These are phyloP conservation scores for Seladonia tumulorum DNA, from an alignment of 2,888 invertebrate species.

Conservation along the genomic window DNA sequence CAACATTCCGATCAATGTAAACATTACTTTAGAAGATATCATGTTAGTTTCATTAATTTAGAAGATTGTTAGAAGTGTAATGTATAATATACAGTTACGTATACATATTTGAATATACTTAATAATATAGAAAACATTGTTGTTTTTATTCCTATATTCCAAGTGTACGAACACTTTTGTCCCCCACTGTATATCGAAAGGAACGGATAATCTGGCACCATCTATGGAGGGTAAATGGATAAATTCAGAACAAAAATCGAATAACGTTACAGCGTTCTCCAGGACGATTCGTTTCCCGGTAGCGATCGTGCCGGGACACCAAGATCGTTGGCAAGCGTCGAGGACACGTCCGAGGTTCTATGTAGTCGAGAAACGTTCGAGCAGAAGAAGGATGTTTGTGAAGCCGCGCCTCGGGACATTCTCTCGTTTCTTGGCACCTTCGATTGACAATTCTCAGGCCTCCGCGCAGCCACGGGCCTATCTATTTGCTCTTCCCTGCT, in stretches of 20 bases:
- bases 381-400: conserved; percentile 83
- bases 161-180: too few relatives aligned
- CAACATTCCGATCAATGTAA: too few relatives aligned
- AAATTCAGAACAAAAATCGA: background rate
- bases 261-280: background rate
- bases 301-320: background rate
- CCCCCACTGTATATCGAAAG: too few relatives aligned
- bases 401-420: conserved; percentile 82
- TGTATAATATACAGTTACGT: too few relatives aligned
- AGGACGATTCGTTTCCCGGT: background rate
- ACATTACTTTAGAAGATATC: too few relatives aligned
- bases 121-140: too few relatives aligned
- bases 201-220: too few relatives aligned
- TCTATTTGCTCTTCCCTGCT: conserved; percentile 66
- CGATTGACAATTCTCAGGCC: conserved; percentile 83
- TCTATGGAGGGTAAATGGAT: too few relatives aligned
- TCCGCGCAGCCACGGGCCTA: conserved; percentile 50
- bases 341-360: background rate
- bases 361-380: conserved; percentile 2
- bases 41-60: too few relatives aligned
- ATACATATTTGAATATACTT: too few relatives aligned
- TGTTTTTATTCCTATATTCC: too few relatives aligned
- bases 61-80: too few relatives aligned
- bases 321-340: background rate
- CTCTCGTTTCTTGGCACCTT: conserved; percentile 78